Evolutionary conservation across 1,140 invertebrate species (phyloP), one percentile per base, ranked within the genome.

Genomic region (Drepana arcuata): DNA sequence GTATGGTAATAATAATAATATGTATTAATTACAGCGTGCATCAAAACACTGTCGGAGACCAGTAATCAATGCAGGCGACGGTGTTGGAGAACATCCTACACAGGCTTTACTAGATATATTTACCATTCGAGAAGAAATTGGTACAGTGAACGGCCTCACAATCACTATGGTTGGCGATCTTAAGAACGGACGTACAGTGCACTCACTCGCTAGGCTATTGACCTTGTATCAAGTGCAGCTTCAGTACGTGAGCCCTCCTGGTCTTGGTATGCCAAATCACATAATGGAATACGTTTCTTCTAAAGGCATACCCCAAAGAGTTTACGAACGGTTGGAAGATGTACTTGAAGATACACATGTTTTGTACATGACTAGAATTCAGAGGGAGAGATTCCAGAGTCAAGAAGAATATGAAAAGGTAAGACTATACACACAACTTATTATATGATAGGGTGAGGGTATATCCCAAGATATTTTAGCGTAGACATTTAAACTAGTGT

Each of bases 111-210:
- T 99, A 1, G 98, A 99, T 81, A 89, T 99, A 4, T 99, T 98
- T 65, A 99, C 98, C 10, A 99, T 99, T 53, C 87, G 97, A 64
- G 95, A 99, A 83, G 98, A 99, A 85, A 97, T 99, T 48, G 97
- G 97, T 44, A 99, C 97, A 0, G 96, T 99, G 0, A 99, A 99
- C 70, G 94, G 94, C 0, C 85, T 99, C 1, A 98, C 93, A 0
- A 94, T 95, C 30, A 95, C 94, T 2, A 92, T 95, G 90, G 88
- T 99, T 29, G 98, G 98, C 5, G 98, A 99, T 83, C 84, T 99
- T 45, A 98, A 98, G 70, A 93, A 99, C 81, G 97, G 98, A 2
- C 88, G 98, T 27, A 99, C 98, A 1, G 98, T 99, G 0, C 98
- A 99, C 83, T 99, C 98, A 0, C 83, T 99, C 27, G 97, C 97